These are phyloP conservation scores for Pheosia tremula DNA, from an alignment of 2,888 invertebrate species.

Conservation along the genomic window DNA sequence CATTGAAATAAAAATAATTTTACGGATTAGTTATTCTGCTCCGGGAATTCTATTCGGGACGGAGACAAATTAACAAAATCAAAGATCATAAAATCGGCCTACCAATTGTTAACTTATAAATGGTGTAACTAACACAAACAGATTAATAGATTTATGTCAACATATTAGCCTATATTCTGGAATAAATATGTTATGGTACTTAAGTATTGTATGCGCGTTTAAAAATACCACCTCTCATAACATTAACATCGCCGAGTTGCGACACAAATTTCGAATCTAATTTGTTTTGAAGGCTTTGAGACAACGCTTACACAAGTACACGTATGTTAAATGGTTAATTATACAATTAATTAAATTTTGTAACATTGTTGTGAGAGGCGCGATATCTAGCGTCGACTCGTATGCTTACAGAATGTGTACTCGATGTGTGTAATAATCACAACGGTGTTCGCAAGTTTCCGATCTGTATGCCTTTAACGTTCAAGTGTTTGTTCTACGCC, in stretches of 20 bases:
- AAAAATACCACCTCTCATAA: conserved; percentile 13
- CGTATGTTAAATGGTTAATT: conserved; percentile 33
- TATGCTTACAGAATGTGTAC: conserved; percentile 7
- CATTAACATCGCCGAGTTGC: conserved; percentile 18
- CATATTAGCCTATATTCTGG: no score
- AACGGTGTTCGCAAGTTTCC: neutral
- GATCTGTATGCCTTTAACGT: neutral
- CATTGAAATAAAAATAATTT: no score
- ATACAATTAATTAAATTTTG: conserved; percentile 40
- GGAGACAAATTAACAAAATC: no score
- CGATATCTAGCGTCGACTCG: conserved; percentile 19
- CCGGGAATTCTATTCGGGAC: no score
- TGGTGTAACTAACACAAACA: no score
- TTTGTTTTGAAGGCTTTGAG: conserved; percentile 36
- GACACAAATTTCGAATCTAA: conserved; percentile 32
- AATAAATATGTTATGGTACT: neutral
- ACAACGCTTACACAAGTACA: conserved; percentile 27
- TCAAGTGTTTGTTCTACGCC: neutral
- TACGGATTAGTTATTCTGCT: no score
- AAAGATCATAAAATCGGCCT: no score
- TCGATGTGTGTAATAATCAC: conserved; percentile 1
- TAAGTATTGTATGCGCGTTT: neutral
- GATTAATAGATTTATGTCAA: no score
- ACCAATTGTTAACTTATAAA: no score
- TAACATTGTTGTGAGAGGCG: conserved; percentile 25